Evolutionary conservation across 2,888 invertebrate species (phyloP).

Genomic region (Drosophila hamatofila): DNA sequence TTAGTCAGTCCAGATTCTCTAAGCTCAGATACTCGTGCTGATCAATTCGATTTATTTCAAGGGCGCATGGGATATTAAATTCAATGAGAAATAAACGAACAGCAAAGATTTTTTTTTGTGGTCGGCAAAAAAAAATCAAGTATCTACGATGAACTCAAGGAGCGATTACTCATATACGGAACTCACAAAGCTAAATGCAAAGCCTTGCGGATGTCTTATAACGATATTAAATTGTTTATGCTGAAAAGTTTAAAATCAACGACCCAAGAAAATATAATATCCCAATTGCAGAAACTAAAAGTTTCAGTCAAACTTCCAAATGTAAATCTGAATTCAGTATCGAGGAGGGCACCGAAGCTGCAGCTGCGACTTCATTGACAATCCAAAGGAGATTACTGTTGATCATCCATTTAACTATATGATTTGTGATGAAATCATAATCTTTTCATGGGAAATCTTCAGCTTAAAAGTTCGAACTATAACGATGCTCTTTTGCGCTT

Average conservation of each 20-base stretch:
- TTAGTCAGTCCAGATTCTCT: constrained; percentile 88
- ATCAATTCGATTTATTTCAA: constrained; percentile 94
- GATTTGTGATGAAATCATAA: constrained; percentile 32
- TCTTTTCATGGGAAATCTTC: constrained; percentile 33
- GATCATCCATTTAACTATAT: constrained; percentile 45
- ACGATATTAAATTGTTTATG: constrained; percentile 89
- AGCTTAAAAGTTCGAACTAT: not conserved
- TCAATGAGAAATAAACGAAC: constrained; percentile 84
- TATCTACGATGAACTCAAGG: constrained; percentile 90
- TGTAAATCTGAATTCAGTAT: constrained; percentile 86
- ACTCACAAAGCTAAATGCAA: constrained; percentile 66
- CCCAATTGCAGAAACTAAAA: constrained; percentile 78
- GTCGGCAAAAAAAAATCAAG: constrained; percentile 84
- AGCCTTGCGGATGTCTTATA: constrained; percentile 89
- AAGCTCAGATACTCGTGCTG: constrained; percentile 87
- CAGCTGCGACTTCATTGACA: constrained; percentile 88
- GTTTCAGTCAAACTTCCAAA: constrained; percentile 89
- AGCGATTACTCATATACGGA: constrained; percentile 55
- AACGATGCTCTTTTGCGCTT: constrained; percentile 17
- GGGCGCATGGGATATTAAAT: constrained; percentile 90
- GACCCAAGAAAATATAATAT: constrained; percentile 85
- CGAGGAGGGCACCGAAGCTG: constrained; percentile 94
- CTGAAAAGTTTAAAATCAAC: constrained; percentile 87
- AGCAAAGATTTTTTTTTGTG: constrained; percentile 89
- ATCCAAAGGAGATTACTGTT: constrained; percentile 18